Percentiles rank a stretch among this genome's conserved stretches.
phyloP scores from a whole-genome alignment of 2,888 invertebrate species.

The Ormyrus pomaceus region DNA sequence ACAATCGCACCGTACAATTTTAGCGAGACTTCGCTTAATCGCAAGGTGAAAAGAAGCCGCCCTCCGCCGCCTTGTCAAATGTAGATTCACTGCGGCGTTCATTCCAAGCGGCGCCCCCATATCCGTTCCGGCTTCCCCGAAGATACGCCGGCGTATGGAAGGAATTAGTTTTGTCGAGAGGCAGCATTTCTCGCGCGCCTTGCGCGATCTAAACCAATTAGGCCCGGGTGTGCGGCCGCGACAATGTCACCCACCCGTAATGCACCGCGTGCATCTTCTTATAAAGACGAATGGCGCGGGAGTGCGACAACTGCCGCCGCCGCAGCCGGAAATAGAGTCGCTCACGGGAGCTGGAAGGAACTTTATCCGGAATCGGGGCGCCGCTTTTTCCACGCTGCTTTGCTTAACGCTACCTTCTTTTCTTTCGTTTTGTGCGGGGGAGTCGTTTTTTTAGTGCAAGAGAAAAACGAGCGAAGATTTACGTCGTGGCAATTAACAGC shows the following conservation, averaged over 20 bases:
- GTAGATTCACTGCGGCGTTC: slow-evolving; percentile 69
- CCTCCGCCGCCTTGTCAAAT: slow-evolving; percentile 24
- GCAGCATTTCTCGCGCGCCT: slow-evolving; percentile 59
- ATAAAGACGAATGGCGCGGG: slow-evolving; percentile 46
- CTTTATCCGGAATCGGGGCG: slow-evolving; percentile 52
- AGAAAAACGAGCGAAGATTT: slow-evolving; percentile 42
- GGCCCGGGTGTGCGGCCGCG: slow-evolving; percentile 69
- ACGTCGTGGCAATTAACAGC: slow-evolving; percentile 44
- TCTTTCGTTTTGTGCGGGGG: slow-evolving; percentile 24
- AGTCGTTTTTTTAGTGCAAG: slow-evolving; percentile 11
- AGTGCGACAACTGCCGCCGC: slow-evolving; percentile 23
- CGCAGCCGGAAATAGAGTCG: slow-evolving; percentile 60
- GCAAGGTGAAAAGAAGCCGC: slow-evolving; percentile 10
- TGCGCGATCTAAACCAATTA: slow-evolving; percentile 71
- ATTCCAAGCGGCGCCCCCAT: slow-evolving; percentile 75
- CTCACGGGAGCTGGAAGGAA: slow-evolving; percentile 45
- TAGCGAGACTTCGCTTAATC: slow-evolving; percentile 22
- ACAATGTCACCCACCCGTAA: slow-evolving; percentile 71
- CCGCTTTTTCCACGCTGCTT: slow-evolving; percentile 9
- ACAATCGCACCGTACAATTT: slow-evolving; percentile 2
- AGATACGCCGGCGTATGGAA: slow-evolving; percentile 72
- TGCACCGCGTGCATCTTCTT: slow-evolving; percentile 59
- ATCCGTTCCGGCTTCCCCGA: slow-evolving; percentile 74
- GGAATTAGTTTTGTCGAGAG: slow-evolving; percentile 73
- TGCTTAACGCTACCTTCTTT: slow-evolving; percentile 12